Evolutionary conservation across 2,113 vertebrate species (phyloP), one percentile per base, ranked within the genome.

Genomic region (Phalacrocorax pelagicus): DNA sequence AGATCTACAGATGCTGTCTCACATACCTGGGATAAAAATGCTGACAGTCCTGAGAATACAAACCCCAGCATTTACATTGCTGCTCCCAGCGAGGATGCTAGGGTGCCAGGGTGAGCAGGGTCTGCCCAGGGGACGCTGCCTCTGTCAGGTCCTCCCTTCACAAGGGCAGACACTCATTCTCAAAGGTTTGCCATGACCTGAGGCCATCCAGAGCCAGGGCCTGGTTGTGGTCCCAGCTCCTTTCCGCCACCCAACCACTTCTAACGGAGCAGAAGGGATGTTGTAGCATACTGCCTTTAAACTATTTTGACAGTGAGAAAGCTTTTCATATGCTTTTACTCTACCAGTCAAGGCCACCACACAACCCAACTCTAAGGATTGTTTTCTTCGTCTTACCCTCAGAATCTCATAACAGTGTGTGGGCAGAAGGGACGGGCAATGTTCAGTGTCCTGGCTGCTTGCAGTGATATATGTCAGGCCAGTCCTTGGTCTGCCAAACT

Each of bases 141-240:
- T 58, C 44, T 7, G 9, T 29, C 24, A 61, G 19, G 32, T 21
- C 24, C 11, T 71, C 17, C n/a, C 21, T 81, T 51, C 8, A 46
- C 34, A 49, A 15, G 21, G 16, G 7, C 23, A 93, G 59, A 82
- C 32, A 10, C 42, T 40, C 15, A 49, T 32, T n/a, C 36, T 80
- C 4, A 3, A 55, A 71, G 15, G 11, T 34, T 58, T 87, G n/a
- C 24, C 1, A 0, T 40, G 34, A 58, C 5, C 19, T 1, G 1
- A 7, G 7, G 10, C 15, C 30, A 87, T 26, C 11, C 47, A n/a
- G 27, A 71, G 4, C 18, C 1, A 4, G 9, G 24, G 8, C 14
- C 12, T 47, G 10, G 5, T 19, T 90, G 40, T 54, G 27, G 16
- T 58, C 17, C 14, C 26, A 51, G 17, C 26, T 94, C 54, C 47